Percentiles rank a stretch among this genome's conserved stretches.
These are phyloP conservation scores for Protaetia brevitarsis DNA, from an alignment of 1,140 invertebrate genomes.

Conservation along the genomic window DNA sequence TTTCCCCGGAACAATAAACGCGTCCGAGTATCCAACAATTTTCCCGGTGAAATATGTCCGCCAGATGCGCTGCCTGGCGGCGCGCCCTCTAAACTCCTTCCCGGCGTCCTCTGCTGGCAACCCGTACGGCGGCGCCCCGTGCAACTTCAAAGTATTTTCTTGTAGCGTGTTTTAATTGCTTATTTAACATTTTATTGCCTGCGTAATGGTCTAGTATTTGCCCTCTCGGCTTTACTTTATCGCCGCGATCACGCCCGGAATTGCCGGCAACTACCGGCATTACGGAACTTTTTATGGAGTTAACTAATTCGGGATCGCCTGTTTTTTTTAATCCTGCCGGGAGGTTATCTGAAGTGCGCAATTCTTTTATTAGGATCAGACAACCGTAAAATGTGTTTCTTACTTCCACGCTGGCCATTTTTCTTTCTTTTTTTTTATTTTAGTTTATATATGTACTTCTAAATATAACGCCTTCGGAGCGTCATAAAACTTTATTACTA, in stretches of 20 bases:
- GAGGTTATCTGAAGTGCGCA: slow-evolving; percentile 9
- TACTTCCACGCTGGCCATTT: too few relatives aligned
- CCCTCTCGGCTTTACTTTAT: slow-evolving; percentile 25
- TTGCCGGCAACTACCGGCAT: slow-evolving; percentile 19
- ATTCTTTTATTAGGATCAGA: slow-evolving; percentile 20
- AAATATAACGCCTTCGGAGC: not conserved
- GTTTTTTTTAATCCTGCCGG: slow-evolving; percentile 23
- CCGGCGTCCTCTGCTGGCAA: slow-evolving; percentile 27
- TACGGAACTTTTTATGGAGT: slow-evolving; percentile 24
- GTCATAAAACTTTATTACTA: slow-evolving; percentile 14
- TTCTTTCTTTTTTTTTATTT: too few relatives aligned
- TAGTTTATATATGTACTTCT: too few relatives aligned
- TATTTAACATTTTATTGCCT: slow-evolving; percentile 42
- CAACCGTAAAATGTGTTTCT: slow-evolving; percentile 11
- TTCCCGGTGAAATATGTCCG: slow-evolving; percentile 22
- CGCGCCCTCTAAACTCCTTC: not conserved
- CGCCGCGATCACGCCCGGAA: slow-evolving; percentile 1
- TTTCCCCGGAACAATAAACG: slow-evolving; percentile 13
- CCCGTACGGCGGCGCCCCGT: slow-evolving; percentile 26
- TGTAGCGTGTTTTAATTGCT: slow-evolving; percentile 37
- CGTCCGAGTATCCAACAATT: slow-evolving; percentile 24
- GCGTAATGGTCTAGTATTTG: slow-evolving; percentile 37
- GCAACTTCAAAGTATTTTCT: slow-evolving; percentile 38
- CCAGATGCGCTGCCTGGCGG: not conserved
- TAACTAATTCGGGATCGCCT: slow-evolving; percentile 19